Evolutionary conservation across 2,113 vertebrate genomes (phyloP), one percentile per base, ranked within the genome.

Genomic region (Siniperca knerii): DNA sequence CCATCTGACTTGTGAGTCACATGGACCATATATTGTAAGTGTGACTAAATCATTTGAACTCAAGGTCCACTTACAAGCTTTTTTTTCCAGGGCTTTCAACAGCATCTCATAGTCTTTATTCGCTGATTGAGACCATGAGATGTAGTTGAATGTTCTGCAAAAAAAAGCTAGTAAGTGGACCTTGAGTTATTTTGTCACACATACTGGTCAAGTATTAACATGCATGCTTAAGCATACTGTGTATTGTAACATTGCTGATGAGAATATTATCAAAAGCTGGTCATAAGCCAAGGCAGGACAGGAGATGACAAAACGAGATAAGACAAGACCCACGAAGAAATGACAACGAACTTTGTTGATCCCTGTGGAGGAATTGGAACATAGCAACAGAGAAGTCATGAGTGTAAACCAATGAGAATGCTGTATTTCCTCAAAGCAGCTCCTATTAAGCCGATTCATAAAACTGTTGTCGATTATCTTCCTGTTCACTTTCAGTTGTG

Each of bases 401-500:
- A 7, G 18, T 52, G 50, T 42, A 44, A 20, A 48, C 40, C 57
- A 60, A 9, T 74, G n/a, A 21, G 8, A 23, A 29, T 10, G 25
- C 40, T 67, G 35, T 66, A 0, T 11, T 64, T 76, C 16, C 67
- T 69, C 4, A 18, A 13, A 50, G 44, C 74, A 40, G 16, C 25
- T 37, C 37, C 55, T 37, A 2, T 15, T 12, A 10, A 37, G 46
- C 48, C 48, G 11, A 1, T 25, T 3, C 6, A 1, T 79, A 25
- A 75, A 58, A 35, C 21, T 21, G 5, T 64, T 58, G 4, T 40
- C 77, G 4, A 3, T 72, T 68, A 2, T 75, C 35, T 52, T 23
- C 18, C 44, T 29, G 44, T 5, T 0, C 75, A 93, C 93, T 64
- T 84, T 70, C 82, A 83, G 21, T 33, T 84, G 75, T 67, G 84